These are phyloP conservation scores for Cerceris rybyensis DNA, from an alignment of 2,888 invertebrate species.

Conservation along the genomic window DNA sequence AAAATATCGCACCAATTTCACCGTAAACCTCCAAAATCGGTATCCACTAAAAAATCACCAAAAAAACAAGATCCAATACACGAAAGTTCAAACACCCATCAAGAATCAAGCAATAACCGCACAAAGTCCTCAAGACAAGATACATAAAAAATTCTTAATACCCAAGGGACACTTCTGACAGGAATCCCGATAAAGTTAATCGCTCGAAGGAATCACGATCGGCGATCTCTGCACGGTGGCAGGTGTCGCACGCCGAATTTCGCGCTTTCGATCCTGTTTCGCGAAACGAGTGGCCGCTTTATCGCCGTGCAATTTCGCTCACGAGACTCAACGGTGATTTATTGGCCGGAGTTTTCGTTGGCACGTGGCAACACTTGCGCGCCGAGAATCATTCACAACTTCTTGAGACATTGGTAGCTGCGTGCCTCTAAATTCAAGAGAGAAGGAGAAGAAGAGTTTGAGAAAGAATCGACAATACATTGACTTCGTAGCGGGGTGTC, in stretches of 20 bases:
- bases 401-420: background rate
- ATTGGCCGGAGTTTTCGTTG: slow-evolving; percentile 41
- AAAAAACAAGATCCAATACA: no score
- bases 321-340: slow-evolving; percentile 43
- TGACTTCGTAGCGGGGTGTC: no score
- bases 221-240: slow-evolving; percentile 11
- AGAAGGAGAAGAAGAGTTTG: background rate
- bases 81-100: no score
- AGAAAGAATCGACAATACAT: no score
- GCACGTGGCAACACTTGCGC: slow-evolving; percentile 47
- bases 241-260: slow-evolving; percentile 24
- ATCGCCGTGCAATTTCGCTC: background rate
- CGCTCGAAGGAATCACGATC: background rate
- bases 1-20: no score
- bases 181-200: background rate
- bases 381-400: slow-evolving; percentile 42
- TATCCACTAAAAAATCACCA: no score
- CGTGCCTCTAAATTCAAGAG: background rate
- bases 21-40: no score
- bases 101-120: no score
- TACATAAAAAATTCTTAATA: background rate
- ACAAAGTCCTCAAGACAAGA: background rate
- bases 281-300: background rate
- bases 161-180: background rate
- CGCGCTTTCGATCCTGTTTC: background rate